Base-by-base conservation (phyloP, 2,113 vertebrate genomes). In the Morone saxatilis region DNA sequence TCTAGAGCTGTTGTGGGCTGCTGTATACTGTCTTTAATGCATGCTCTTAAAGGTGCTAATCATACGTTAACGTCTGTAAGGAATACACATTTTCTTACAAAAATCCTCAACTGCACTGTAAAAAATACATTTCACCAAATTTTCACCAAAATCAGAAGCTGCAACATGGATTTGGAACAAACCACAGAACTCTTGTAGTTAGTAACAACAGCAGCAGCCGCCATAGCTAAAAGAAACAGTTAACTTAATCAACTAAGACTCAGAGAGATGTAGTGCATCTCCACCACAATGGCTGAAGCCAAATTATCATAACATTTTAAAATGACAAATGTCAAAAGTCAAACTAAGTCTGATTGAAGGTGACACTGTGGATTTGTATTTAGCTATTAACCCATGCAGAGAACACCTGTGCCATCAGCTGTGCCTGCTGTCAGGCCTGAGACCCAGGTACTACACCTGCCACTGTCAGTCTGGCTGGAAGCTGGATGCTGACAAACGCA, bases 391-490 rank as follows among this genome's bases (percentile, higher is more conserved):
- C 92, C 95, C 97, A 2, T 99, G 98, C 88, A 88, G 76, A 9
- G 89, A 85, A 0, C 95, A 96, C 22, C 70, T 90, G 22, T 99
- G 98, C 91, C 96, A 94, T 91, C 98, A 99, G 68, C 93, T 99
- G 45, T 99, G 98, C 81, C 93, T 99, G 90, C 95, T 99, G 85
- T 96, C 98, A 41, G 92, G 93, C 53, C 60, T 94, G 66, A 94
- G 95, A 57, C 96, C 97, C 10, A 89, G 83, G 31, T 97, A 95
- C 79, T 97, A 96, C 92, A 96, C 95, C 54, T 99, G 98, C 89
- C 96, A 94, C 86, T 99, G 98, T 84, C 97, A 97, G 85, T 97
- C 97, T 3, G 98, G 98, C 54, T 98, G 97, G 98, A 93, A 80
- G 36, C 95, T 98, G 71, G 94, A 94, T 76, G 79, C 81, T 14